Evolutionary conservation across 2,113 vertebrate species (phyloP).

Genomic region (Solenodon paradoxus): DNA sequence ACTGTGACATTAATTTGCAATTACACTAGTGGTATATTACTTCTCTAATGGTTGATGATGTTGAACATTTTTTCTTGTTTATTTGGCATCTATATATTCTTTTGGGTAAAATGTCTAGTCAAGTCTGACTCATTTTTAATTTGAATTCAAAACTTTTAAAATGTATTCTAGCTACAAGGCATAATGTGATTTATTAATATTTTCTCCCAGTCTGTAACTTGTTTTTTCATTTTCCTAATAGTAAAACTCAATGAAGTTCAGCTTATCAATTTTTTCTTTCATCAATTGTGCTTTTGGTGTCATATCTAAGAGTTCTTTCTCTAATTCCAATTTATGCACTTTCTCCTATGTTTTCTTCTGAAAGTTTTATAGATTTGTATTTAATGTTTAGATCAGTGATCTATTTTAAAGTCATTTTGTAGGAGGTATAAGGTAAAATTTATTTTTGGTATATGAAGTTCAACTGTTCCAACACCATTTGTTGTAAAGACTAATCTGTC

Average conservation of each 20-base stretch:
- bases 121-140: constrained; percentile 1
- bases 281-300: background rate
- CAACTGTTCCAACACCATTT: background rate
- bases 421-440: background rate
- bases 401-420: background rate
- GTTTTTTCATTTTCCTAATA: background rate
- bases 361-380: background rate
- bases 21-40: background rate
- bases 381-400: background rate
- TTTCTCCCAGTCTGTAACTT: background rate
- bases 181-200: background rate
- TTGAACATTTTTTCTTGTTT: background rate
- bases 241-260: no score
- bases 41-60: background rate
- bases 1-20: background rate
- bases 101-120: background rate
- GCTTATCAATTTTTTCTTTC: background rate
- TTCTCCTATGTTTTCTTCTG: background rate
- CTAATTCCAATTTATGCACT: background rate
- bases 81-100: background rate
- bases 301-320: background rate
- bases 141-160: background rate
- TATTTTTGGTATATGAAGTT: background rate
- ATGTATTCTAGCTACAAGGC: background rate
- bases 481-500: background rate